Conservation (phyloP, 2,797 vertebrate genomes). For the Catharus ustulatus region DNA sequence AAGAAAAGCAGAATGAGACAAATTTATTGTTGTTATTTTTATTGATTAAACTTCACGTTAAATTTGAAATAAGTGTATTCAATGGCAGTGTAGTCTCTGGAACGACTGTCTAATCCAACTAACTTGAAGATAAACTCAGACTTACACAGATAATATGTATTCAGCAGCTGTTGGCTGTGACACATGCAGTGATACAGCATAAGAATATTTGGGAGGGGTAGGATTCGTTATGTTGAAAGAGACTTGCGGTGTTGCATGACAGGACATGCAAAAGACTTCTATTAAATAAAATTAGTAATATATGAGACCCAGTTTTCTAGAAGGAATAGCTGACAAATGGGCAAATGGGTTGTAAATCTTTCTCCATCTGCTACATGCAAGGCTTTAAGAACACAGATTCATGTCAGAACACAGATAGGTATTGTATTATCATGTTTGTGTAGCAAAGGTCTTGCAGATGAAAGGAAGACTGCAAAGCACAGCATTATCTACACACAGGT, state of each 20-base stretch:
- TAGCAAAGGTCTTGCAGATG: background rate
- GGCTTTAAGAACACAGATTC: background rate
- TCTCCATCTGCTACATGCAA: background rate
- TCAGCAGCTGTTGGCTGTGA: background rate
- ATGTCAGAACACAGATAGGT: background rate
- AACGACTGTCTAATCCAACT: slow-evolving; percentile 36
- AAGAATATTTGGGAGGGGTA: background rate
- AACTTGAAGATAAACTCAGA: background rate
- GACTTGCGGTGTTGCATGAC: background rate
- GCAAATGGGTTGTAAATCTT: background rate
- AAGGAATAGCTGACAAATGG: background rate
- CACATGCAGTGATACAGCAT: background rate
- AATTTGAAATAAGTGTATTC: slow-evolving; percentile 31
- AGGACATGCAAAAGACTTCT: background rate
- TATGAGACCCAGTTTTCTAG: background rate
- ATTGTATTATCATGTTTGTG: background rate
- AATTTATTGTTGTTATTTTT: slow-evolving; percentile 11
- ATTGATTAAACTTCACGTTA: slow-evolving; percentile 53
- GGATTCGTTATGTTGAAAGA: background rate
- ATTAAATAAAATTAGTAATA: slow-evolving; percentile 15
- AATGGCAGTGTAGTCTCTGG: background rate
- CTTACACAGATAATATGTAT: background rate
- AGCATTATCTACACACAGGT: background rate
- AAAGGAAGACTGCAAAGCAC: background rate
- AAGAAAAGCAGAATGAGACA: background rate